phyloP scores from a whole-genome alignment of 2,113 vertebrate genomes.

The Nothocercus nigrocapillus region DNA sequence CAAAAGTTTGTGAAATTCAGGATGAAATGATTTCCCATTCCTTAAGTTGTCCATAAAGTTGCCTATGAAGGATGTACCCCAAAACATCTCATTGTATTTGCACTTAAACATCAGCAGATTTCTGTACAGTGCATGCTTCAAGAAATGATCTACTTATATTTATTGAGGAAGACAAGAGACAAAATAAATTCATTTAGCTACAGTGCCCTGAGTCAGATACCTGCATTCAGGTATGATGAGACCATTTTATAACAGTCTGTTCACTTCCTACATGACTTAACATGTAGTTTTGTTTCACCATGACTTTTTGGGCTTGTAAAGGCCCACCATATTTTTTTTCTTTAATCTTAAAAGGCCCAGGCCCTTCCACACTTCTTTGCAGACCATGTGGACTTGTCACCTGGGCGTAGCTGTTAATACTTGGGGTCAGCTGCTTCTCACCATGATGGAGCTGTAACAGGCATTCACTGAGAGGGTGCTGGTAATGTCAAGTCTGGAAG shows the following conservation, averaged over 20 bases:
- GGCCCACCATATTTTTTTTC: too few relatives aligned
- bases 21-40: neutral
- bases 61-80: neutral
- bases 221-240: accelerated
- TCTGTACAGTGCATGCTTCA: neutral
- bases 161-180: neutral
- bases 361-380: neutral
- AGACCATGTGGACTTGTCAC: neutral
- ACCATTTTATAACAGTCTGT: neutral
- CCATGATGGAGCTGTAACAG: neutral
- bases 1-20: neutral
- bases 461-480: neutral
- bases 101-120: neutral
- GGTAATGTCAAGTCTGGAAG: neutral
- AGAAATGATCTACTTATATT: neutral
- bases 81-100: neutral
- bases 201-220: neutral
- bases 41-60: neutral
- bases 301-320: neutral
- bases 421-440: neutral
- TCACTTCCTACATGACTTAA: neutral
- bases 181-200: neutral
- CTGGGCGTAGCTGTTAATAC: neutral
- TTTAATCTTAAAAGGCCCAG: neutral
- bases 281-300: neutral